Evolutionary conservation across 2,888 invertebrate species (phyloP).

Genomic region (Melikaiella ostensackeni): DNA sequence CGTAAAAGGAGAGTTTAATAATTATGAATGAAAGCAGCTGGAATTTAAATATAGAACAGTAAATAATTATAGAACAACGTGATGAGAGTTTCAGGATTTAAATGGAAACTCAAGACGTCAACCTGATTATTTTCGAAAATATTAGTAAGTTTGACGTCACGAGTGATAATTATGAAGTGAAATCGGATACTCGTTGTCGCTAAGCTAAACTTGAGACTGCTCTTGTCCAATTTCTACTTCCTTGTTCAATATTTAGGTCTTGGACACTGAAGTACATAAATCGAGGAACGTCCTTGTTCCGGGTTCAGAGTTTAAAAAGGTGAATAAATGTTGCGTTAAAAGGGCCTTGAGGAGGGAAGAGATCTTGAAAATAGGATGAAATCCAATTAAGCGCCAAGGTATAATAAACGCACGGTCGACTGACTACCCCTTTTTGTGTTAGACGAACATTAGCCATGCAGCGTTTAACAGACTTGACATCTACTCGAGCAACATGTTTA

Average conservation of each 20-base stretch:
- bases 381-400: slow-evolving; percentile 42
- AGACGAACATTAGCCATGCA: slow-evolving; percentile 57
- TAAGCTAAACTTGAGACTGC: not conserved
- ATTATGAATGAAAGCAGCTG: not conserved
- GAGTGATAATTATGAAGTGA: slow-evolving; percentile 8
- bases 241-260: not conserved
- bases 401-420: slow-evolving; percentile 54
- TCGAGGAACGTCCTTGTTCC: slow-evolving; percentile 11
- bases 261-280: slow-evolving; percentile 1
- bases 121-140: slow-evolving; percentile 14
- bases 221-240: not conserved
- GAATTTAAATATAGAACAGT: not conserved
- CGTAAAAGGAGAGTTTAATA: not conserved
- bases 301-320: not conserved
- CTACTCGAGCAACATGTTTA: slow-evolving; percentile 64
- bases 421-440: slow-evolving; percentile 58
- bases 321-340: slow-evolving; percentile 15
- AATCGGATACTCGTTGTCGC: not conserved
- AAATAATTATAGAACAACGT: not conserved
- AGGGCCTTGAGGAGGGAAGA: slow-evolving; percentile 5
- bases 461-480: slow-evolving; percentile 63
- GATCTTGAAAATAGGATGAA: slow-evolving; percentile 20
- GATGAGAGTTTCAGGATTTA: not conserved
- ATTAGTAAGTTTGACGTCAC: not conserved
- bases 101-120: not conserved